Conservation (phyloP, 2,113 vertebrate genomes). For the Anoura caudifer region DNA sequence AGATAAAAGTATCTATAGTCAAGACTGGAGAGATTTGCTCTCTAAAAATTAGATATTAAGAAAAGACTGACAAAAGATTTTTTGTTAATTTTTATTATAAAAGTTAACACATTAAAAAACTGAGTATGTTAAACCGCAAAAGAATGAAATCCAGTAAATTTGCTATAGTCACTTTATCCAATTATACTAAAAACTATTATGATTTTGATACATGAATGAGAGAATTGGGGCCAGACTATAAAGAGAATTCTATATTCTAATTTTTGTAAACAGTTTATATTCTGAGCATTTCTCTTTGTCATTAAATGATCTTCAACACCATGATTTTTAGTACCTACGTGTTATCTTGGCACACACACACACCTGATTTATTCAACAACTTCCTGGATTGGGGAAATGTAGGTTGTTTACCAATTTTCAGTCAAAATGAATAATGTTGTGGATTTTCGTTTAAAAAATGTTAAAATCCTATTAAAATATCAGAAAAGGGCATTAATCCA, state of each 20-base stretch:
- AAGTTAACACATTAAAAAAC: background rate
- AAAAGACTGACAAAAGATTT: background rate
- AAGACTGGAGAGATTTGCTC: background rate
- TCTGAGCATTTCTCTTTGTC: background rate
- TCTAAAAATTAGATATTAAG: background rate
- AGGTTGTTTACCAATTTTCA: background rate
- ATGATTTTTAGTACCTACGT: background rate
- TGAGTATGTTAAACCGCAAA: background rate
- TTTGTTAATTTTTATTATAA: background rate
- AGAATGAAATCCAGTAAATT: background rate
- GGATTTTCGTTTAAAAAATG: background rate
- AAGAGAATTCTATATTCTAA: background rate
- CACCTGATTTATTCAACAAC: slow-evolving; percentile 2
- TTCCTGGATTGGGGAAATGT: background rate
- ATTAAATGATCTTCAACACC: slow-evolving; percentile 29
- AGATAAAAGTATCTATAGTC: slow-evolving; percentile 14
- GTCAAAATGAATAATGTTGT: slow-evolving; percentile 15
- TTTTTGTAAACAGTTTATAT: background rate
- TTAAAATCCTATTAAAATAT: background rate
- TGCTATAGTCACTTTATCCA: background rate
- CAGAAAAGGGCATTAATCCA: background rate
- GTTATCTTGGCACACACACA: background rate
- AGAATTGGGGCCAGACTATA: background rate
- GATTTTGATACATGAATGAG: background rate
- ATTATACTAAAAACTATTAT: slow-evolving; percentile 1